Evolutionary conservation across 2,797 vertebrate species (phyloP).

Genomic region (Pangasius djambal): DNA sequence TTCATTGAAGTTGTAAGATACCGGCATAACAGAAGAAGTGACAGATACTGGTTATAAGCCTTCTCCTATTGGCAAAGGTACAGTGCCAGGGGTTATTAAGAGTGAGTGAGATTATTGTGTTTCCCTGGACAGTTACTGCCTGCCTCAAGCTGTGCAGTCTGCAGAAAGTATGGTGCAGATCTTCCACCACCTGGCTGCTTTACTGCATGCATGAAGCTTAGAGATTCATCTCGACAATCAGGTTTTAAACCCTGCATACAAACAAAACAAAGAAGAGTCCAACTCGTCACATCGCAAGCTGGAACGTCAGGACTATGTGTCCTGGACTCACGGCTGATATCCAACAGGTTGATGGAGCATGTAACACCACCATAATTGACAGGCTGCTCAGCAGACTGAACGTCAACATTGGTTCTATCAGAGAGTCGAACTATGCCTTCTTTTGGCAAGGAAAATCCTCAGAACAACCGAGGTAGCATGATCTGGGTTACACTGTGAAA

Average conservation of each 20-base stretch:
- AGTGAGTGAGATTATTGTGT: background rate
- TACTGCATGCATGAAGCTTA: background rate
- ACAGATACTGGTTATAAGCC: background rate
- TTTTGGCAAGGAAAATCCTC: background rate
- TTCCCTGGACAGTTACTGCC: background rate
- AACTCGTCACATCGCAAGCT: background rate
- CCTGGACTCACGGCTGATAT: background rate
- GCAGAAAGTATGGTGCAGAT: background rate
- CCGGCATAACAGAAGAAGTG: background rate
- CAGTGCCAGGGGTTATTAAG: background rate
- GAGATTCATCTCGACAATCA: background rate
- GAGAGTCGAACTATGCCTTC: background rate
- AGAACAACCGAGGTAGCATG: background rate
- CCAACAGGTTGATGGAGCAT: background rate
- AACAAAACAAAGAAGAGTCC: background rate
- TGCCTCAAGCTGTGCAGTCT: background rate
- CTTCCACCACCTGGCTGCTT: background rate
- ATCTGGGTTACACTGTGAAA: background rate
- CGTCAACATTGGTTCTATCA: background rate
- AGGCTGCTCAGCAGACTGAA: background rate
- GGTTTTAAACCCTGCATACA: background rate
- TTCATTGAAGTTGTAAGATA: background rate
- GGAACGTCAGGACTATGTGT: background rate
- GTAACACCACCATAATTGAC: background rate
- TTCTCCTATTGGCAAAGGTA: background rate